Base-by-base conservation (phyloP, 2,888 invertebrate genomes). In the Pseudococcus jackbeardsleyi region DNA sequence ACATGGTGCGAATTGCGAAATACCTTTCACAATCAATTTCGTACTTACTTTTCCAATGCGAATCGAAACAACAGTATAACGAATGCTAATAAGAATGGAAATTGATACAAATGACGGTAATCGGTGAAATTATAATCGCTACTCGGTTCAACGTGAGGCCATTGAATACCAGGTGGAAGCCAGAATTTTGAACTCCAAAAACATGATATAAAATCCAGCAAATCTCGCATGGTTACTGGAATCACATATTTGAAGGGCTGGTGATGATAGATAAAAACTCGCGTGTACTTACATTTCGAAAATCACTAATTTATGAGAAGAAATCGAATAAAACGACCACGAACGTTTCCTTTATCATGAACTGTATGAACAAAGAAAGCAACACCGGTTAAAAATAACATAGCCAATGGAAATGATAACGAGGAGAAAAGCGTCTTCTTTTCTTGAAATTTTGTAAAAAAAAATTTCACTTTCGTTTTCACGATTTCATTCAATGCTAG, bases 121-220 rank as follows among this genome's bases (percentile, higher is more conserved):
- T 97, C 95, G 89, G 96, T 94, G 92, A 96, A 96, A 90, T 94
- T 93, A 89, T 95, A 93, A 89, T 91, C 91, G 89, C 94, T 94
- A 91, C 95, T 94, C 84, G 97, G 96, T 90, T 95, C 93, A 88
- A 98, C 94, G 91, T 97, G 96, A 88, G 94, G 93, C 98, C 98
- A 98, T 90, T 96, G 96, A 89, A 94, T 94, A 92, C 97, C 97
- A 90, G 96, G 96, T 90, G 98, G 98, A 91, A 98, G 94, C 98
- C 98, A 98, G 91, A 98, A 93, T 91, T 94, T 92, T 91, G 96
- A 95, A 91, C 94, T 94, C 98, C 97, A 97, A 92, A 96, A 96
- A 90, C 15, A 42, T 19, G 86, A 19, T 46, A 46, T 19, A 85
- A 92, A 90, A 90, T 91, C 92, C 90, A 93, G 91, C 90, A 93